Percentiles rank a stretch among this genome's conserved stretches.
These are phyloP conservation scores for Babylonia areolata DNA, from an alignment of 1,140 invertebrate genomes.

Conservation along the genomic window DNA sequence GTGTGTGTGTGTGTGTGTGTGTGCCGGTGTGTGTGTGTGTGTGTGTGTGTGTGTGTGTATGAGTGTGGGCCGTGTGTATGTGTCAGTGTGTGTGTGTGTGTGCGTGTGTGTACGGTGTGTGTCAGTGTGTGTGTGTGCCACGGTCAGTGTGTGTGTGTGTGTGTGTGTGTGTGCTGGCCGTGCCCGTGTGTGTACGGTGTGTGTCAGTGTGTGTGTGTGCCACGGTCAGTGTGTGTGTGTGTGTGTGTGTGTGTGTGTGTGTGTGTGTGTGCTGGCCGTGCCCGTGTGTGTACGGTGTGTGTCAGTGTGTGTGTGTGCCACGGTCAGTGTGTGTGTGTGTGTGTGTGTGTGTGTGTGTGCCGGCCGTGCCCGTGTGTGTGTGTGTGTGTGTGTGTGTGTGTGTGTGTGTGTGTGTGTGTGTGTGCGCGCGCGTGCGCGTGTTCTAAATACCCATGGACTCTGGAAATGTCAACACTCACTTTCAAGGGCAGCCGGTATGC, in stretches of 20 bases:
- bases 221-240: constrained; percentile 3
- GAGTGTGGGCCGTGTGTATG: not conserved
- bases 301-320: not conserved
- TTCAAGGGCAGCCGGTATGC: too few relatives aligned
- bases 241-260: constrained; percentile 20
- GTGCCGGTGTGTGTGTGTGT: too few relatives aligned
- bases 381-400: constrained; percentile 8
- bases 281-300: too few relatives aligned
- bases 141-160: constrained; percentile 15
- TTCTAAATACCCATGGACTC: too few relatives aligned
- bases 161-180: constrained; percentile 16
- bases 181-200: too few relatives aligned
- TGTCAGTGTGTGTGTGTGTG: constrained; percentile 16
- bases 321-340: not conserved
- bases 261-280: not conserved
- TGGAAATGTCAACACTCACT: too few relatives aligned
- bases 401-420: constrained; percentile 8
- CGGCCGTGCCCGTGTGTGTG: constrained; percentile 3
- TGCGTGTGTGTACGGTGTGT: constrained; percentile 13
- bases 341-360: not conserved
- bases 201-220: not conserved
- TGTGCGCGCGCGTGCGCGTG: constrained; percentile 6
- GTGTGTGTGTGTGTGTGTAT: constrained; percentile 19
- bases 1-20: not conserved
- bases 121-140: not conserved